Conservation (phyloP, 2,888 invertebrate species). For the Rugalucina vietnamica region DNA sequence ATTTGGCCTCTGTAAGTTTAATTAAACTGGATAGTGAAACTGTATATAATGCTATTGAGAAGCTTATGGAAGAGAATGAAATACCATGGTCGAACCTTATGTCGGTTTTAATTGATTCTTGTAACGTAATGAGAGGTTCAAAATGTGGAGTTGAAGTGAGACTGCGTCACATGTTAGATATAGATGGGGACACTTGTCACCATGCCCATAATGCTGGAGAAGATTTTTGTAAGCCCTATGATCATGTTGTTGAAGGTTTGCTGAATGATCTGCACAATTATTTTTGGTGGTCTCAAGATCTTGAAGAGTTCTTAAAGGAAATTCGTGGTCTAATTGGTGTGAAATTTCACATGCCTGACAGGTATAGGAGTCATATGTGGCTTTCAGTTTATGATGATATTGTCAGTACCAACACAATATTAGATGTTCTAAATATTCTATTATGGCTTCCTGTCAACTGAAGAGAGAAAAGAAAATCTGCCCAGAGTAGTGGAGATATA, state of each 20-base stretch:
- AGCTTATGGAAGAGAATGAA: slow-evolving; percentile 41
- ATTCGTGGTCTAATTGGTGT: slow-evolving; percentile 53
- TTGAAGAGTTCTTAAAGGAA: slow-evolving; percentile 43
- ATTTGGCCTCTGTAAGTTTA: slow-evolving; percentile 47
- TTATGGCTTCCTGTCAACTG: neutral
- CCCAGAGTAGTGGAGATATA: slow-evolving; percentile 30
- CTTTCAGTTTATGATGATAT: slow-evolving; percentile 62
- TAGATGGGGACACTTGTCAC: slow-evolving; percentile 70
- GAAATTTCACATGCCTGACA: slow-evolving; percentile 50
- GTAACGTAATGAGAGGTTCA: slow-evolving; percentile 64
- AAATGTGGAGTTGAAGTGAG: slow-evolving; percentile 65
- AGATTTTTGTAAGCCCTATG: slow-evolving; percentile 61
- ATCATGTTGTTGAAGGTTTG: slow-evolving; percentile 53
- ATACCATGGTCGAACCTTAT: slow-evolving; percentile 69
- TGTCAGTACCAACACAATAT: slow-evolving; percentile 40
- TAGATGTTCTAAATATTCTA: slow-evolving; percentile 51
- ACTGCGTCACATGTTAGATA: slow-evolving; percentile 66
- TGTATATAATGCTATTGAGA: slow-evolving; percentile 31
- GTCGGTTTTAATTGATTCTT: slow-evolving; percentile 66
- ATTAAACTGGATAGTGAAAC: slow-evolving; percentile 36
- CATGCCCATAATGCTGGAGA: slow-evolving; percentile 70
- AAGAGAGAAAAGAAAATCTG: slow-evolving; percentile 12
- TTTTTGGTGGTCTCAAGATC: slow-evolving; percentile 65
- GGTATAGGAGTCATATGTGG: slow-evolving; percentile 60
- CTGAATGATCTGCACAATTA: slow-evolving; percentile 61